Conservation (phyloP, 2,888 invertebrate species). For the Eulithis testata region DNA sequence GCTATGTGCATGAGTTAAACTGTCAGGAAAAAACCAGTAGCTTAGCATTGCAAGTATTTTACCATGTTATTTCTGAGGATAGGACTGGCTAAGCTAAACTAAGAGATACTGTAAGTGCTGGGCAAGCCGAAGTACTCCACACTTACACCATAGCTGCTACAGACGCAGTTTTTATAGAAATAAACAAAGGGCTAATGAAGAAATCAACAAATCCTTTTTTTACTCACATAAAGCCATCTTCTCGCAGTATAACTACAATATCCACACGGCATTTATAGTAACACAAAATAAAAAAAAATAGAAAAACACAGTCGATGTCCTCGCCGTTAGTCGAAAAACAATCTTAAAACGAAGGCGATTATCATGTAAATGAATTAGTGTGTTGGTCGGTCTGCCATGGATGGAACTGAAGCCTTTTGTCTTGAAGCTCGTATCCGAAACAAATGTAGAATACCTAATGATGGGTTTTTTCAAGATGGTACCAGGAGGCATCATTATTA, state of each 20-base stretch:
- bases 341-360: conserved; percentile 53
- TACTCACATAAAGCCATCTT: conserved; percentile 69
- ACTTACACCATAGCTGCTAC: no score
- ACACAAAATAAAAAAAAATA: conserved; percentile 30
- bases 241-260: conserved; percentile 72
- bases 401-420: conserved; percentile 63
- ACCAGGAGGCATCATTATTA: not conserved
- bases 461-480: conserved; percentile 19
- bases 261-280: conserved; percentile 73
- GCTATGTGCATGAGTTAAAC: no score
- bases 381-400: conserved; percentile 66
- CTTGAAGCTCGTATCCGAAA: conserved; percentile 46
- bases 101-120: no score
- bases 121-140: no score
- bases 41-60: no score
- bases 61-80: no score
- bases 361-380: conserved; percentile 76
- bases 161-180: no score
- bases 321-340: conserved; percentile 51
- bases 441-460: conserved; percentile 46
- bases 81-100: no score
- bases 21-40: no score
- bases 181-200: no score
- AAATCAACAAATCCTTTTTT: not conserved
- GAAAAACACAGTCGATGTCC: conserved; percentile 32